Evolutionary conservation across 2,888 invertebrate species (phyloP), one percentile per base, ranked within the genome.

Genomic region (Eupithecia dodoneata): DNA sequence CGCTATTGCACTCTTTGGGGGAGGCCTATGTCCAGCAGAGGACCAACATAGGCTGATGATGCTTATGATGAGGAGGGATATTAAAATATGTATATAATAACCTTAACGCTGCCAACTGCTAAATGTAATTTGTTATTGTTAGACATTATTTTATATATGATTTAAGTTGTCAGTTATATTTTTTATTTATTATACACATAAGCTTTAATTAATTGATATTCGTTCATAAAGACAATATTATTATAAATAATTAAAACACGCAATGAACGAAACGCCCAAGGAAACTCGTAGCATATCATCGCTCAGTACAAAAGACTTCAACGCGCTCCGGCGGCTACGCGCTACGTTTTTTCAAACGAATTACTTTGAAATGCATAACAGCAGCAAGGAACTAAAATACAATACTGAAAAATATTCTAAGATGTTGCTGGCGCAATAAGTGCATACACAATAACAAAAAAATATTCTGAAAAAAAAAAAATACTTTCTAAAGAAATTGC

Each of bases 251-350:
- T 45, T n/a, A 45, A 69, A 7, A 15, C 7, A 69, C 44, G 44
- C 3, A n/a, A 69, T n/a, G 10, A 69, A 69, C 41, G n/a, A 44
- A 69, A 45, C 44, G 45, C 67, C 63, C 3, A 30, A 30, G 63
- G 30, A 30, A 63, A 12, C 30, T 63, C 70, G 71, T 71, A 71
- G 74, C 67, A 59, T 67, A 41, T 63, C 45, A 18, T 59, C 9
- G 30, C 49, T 18, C 70, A 12, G 72, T 77, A 73, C 71, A 67
- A 71, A 77, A 77, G 77, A 77, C 47, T 66, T 77, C 18, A 77
- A 79, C 79, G 81, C 79, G 79, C 73, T 69, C 42, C 4, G n/a
- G 63, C 63, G 18, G 45, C 70, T 70, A 47, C 70, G 30, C 18
- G 63, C 63, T 63, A 30, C 18, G 63, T 10, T 63, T 63, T 63